Percentiles rank a stretch among this genome's conserved stretches.
phyloP scores from a whole-genome alignment of 1,140 invertebrate species.

The Heterodera schachtii region DNA sequence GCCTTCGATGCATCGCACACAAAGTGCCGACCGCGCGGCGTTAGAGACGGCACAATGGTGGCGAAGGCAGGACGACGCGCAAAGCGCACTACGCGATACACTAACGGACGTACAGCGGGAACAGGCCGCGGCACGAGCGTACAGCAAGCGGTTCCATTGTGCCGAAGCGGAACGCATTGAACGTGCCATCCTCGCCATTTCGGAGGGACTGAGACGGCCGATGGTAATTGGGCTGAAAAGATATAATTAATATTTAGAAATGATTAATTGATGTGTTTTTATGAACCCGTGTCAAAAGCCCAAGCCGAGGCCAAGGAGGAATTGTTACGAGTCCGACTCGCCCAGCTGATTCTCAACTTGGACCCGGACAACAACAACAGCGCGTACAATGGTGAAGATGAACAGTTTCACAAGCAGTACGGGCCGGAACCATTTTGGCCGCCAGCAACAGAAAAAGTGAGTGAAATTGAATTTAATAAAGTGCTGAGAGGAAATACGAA shows the following conservation, averaged over 20 bases:
- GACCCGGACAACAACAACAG: constrained; percentile 29
- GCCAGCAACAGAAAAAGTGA: neutral
- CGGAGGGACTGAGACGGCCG: constrained; percentile 16
- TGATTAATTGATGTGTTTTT: neutral
- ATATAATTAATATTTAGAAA: constrained; percentile 14
- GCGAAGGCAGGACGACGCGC: neutral
- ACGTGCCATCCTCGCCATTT: constrained; percentile 34
- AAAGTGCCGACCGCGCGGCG: neutral
- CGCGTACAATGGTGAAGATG: no score
- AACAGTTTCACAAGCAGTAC: neutral
- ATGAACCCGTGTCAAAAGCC: constrained; percentile 52
- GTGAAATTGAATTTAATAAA: neutral
- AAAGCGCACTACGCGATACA: neutral
- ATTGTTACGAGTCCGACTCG: constrained; percentile 55
- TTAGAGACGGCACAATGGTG: neutral
- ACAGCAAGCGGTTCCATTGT: constrained; percentile 16
- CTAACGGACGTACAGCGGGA: constrained; percentile 13
- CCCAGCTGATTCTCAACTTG: constrained; percentile 61
- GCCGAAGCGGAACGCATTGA: constrained; percentile 33
- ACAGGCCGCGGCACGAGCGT: constrained; percentile 7
- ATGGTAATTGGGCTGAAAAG: constrained; percentile 13
- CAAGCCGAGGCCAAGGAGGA: constrained; percentile 62
- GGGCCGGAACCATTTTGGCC: neutral
- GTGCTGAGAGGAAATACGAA: no score
- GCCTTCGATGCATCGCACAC: neutral